phyloP scores from a whole-genome alignment of 1,140 invertebrate genomes.

The Drosophila ohnishii region DNA sequence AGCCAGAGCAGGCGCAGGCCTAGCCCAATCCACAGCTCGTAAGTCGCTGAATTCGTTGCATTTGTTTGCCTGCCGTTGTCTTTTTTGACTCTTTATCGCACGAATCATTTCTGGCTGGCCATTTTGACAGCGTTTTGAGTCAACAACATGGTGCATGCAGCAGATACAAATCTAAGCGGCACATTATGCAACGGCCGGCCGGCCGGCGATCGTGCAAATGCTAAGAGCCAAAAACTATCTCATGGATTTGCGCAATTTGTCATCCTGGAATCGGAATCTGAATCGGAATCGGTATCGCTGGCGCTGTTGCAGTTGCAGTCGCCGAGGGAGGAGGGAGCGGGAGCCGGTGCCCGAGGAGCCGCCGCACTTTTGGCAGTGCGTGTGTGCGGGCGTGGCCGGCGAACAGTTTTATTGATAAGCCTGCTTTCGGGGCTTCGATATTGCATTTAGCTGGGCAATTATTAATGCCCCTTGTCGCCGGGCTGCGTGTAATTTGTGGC shows the following conservation, averaged over 20 bases:
- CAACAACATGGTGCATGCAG: slow-evolving; percentile 78
- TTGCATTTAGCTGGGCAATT: slow-evolving; percentile 73
- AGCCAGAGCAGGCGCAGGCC: slow-evolving; percentile 9
- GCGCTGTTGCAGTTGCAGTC: background rate
- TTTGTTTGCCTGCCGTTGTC: slow-evolving; percentile 58
- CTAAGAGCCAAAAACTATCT: slow-evolving; percentile 71
- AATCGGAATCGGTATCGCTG: slow-evolving; percentile 21
- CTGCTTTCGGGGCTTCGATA: slow-evolving; percentile 62
- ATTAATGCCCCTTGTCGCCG: slow-evolving; percentile 77
- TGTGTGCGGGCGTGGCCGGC: slow-evolving; percentile 73
- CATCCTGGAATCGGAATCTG: slow-evolving; percentile 63
- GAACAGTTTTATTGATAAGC: slow-evolving; percentile 79
- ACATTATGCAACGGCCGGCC: slow-evolving; percentile 66
- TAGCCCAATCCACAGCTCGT: slow-evolving; percentile 18
- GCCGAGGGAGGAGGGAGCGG: background rate
- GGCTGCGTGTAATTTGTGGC: slow-evolving; percentile 77
- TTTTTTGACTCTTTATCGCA: slow-evolving; percentile 67
- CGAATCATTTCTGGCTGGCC: slow-evolving; percentile 76
- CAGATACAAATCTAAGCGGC: slow-evolving; percentile 79
- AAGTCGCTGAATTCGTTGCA: slow-evolving; percentile 28
- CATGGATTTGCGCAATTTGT: slow-evolving; percentile 82
- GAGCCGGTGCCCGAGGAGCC: background rate
- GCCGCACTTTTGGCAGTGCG: slow-evolving; percentile 49
- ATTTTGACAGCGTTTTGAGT: slow-evolving; percentile 81
- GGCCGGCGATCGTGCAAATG: slow-evolving; percentile 55